Evolutionary conservation across 2,888 invertebrate genomes (phyloP).

Genomic region (Ophion ellenae): DNA sequence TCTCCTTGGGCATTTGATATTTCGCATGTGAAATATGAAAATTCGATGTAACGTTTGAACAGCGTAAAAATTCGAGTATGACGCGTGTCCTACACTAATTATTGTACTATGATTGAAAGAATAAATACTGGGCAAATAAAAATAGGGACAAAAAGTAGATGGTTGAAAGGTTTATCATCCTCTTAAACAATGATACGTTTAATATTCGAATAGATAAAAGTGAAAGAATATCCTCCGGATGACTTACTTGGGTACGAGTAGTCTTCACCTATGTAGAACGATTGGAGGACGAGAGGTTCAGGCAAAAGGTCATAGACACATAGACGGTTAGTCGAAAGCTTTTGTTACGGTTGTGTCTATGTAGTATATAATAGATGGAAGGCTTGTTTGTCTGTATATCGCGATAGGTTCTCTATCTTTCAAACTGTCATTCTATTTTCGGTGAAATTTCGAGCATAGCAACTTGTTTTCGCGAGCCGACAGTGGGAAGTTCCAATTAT

Average conservation of each 20-base stretch:
- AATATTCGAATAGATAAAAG: constrained; percentile 69
- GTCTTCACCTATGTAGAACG: constrained; percentile 85
- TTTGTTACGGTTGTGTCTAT: constrained; percentile 60
- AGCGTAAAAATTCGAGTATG: constrained; percentile 76
- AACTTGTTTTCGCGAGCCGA: not conserved
- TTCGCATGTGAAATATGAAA: constrained; percentile 33
- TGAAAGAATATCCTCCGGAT: constrained; percentile 67
- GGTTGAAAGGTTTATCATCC: constrained; percentile 55
- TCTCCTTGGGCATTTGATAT: constrained; percentile 60
- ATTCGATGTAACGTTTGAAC: constrained; percentile 56
- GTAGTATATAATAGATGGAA: constrained; percentile 52
- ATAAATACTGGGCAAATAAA: not conserved
- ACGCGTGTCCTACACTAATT: constrained; percentile 73
- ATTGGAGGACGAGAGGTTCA: constrained; percentile 80
- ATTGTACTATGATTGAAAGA: constrained; percentile 49
- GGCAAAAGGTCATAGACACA: constrained; percentile 80
- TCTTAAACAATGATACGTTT: constrained; percentile 47
- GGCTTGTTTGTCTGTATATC: constrained; percentile 43
- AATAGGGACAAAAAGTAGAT: not conserved
- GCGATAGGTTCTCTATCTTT: constrained; percentile 58
- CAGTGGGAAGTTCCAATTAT: no score
- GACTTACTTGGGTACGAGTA: constrained; percentile 88
- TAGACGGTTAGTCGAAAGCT: constrained; percentile 73
- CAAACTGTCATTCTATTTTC: not conserved
- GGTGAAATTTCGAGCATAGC: not conserved